These are phyloP conservation scores for Pelvicachromis taeniatus DNA, from an alignment of 2,113 vertebrate species.

Conservation along the genomic window DNA sequence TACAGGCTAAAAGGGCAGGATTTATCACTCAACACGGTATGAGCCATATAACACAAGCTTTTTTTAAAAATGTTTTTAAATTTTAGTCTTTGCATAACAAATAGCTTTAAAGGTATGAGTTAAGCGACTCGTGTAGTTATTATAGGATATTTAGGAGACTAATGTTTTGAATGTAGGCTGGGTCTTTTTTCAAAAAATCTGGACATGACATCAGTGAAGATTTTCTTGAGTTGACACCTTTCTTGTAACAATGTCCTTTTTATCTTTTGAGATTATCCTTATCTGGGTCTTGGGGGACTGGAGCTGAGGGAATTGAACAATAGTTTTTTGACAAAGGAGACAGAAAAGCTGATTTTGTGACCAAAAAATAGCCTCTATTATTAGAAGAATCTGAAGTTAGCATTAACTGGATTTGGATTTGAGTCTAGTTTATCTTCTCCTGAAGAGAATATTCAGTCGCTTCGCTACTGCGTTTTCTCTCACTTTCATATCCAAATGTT, in stretches of 20 bases:
- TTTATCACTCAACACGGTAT: background rate
- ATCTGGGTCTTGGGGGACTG: background rate
- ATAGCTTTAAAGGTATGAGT: background rate
- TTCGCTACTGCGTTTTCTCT: background rate
- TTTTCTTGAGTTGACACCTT: background rate
- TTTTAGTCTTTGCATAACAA: background rate
- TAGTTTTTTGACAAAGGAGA: background rate
- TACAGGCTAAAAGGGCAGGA: background rate
- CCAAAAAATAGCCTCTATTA: background rate
- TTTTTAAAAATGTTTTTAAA: too few species aligned
- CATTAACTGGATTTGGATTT: too few species aligned
- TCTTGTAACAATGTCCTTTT: background rate
- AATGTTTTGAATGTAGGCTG: rapidly evolving
- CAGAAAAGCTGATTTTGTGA: background rate
- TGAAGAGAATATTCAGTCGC: background rate
- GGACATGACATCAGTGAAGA: background rate
- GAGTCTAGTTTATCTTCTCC: background rate
- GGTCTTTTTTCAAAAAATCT: background rate
- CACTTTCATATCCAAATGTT: background rate
- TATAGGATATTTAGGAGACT: background rate
- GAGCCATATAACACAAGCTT: background rate
- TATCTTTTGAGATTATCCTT: background rate
- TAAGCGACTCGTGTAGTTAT: rapidly evolving
- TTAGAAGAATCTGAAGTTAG: background rate
- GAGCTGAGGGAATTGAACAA: background rate